phyloP scores from a whole-genome alignment of 2,888 invertebrate genomes.

The Hypolimnas misippus region DNA sequence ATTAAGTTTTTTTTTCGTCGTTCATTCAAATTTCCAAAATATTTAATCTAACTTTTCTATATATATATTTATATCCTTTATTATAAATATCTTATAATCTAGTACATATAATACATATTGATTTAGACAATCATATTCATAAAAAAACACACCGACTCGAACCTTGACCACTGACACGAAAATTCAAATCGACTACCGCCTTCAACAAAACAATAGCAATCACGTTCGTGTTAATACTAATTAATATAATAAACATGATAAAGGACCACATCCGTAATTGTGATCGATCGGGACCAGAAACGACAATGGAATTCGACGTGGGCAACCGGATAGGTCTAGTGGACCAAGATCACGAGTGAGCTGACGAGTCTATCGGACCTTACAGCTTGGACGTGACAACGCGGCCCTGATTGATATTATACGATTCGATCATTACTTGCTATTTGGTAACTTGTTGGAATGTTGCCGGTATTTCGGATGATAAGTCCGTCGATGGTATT shows the following conservation, averaged over 20 bases:
- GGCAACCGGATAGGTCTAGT: conserved; percentile 37
- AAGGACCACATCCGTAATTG: conserved; percentile 76
- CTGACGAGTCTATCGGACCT: conserved; percentile 37
- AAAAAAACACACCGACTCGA: background rate
- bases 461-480: conserved; percentile 16
- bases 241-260: conserved; percentile 75
- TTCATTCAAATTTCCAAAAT: too few species aligned
- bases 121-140: background rate
- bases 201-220: conserved; percentile 27
- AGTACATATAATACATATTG: background rate
- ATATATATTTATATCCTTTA: too few species aligned
- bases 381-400: conserved; percentile 2
- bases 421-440: conserved; percentile 20
- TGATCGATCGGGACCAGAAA: conserved; percentile 67
- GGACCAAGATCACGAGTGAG: conserved; percentile 38
- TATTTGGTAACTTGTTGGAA: conserved; percentile 20
- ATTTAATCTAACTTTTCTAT: too few species aligned
- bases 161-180: background rate
- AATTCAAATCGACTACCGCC: background rate
- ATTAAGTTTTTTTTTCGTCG: too few species aligned
- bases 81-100: too few species aligned
- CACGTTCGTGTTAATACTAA: conserved; percentile 68
- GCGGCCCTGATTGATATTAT: conserved; percentile 21
- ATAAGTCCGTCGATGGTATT: background rate
- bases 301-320: conserved; percentile 48